Evolutionary conservation across 2,113 vertebrate genomes (phyloP).

Genomic region (Brachyistius frenatus): DNA sequence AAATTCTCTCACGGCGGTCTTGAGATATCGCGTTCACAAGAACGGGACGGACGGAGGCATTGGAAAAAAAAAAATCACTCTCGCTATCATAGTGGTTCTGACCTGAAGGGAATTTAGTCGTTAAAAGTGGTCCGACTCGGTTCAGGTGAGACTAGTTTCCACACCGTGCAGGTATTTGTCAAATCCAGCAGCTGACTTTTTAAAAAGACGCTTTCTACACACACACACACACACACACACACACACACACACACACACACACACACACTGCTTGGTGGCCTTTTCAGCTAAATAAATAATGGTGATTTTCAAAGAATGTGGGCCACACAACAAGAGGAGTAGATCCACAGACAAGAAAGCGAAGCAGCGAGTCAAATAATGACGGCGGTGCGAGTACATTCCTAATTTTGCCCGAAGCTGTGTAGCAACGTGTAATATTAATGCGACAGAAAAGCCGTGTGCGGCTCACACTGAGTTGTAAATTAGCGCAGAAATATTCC

Average conservation of each 20-base stretch:
- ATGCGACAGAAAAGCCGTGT: neutral
- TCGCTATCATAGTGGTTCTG: too few species aligned
- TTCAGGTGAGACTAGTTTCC: too few species aligned
- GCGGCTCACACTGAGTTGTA: constrained; percentile 2
- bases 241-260: constrained; percentile 11
- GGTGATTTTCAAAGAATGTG: constrained; percentile 52
- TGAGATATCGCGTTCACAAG: too few species aligned
- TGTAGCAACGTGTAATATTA: constrained; percentile 14
- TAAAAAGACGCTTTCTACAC: too few species aligned
- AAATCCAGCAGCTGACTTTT: too few species aligned
- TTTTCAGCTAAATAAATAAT: constrained; percentile 68
- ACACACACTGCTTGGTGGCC: constrained; percentile 27
- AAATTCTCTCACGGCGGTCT: too few species aligned
- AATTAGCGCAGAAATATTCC: constrained; percentile 23
- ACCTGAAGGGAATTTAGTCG: too few species aligned
- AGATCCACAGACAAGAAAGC: neutral
- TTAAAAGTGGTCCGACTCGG: too few species aligned
- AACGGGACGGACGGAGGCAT: too few species aligned
- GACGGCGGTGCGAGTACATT: neutral
- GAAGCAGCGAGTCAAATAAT: constrained; percentile 13
- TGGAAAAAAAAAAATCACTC: too few species aligned
- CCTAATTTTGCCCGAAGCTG: constrained; percentile 13
- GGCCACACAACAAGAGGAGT: constrained; percentile 34
- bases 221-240: neutral
- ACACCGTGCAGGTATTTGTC: too few species aligned